phyloP scores from a whole-genome alignment of 2,888 invertebrate species.

The Eretmocerus hayati region DNA sequence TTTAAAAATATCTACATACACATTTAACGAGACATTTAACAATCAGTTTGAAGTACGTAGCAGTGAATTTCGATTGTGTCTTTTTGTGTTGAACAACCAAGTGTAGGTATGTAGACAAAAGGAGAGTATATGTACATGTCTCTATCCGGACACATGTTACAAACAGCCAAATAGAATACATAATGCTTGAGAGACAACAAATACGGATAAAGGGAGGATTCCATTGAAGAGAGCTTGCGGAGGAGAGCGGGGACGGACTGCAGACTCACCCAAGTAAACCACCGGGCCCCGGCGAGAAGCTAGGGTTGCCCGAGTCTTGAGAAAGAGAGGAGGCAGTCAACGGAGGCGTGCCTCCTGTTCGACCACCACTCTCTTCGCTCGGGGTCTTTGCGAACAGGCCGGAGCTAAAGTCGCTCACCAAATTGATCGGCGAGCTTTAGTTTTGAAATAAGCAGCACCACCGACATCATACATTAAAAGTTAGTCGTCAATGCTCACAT shows the following conservation, averaged over 20 bases:
- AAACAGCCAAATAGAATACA: constrained; percentile 20
- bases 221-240: neutral
- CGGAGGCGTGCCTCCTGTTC: constrained; percentile 57
- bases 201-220: neutral
- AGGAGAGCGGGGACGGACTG: neutral
- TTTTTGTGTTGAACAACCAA: no score
- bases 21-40: no score
- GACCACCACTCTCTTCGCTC: constrained; percentile 75
- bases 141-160: constrained; percentile 11
- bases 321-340: constrained; percentile 52
- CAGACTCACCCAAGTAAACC: constrained; percentile 44
- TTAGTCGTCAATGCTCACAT: constrained; percentile 19
- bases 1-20: no score
- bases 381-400: constrained; percentile 91
- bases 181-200: constrained; percentile 4
- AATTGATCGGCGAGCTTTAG: constrained; percentile 81
- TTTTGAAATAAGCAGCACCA: constrained; percentile 17
- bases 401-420: constrained; percentile 90
- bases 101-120: no score
- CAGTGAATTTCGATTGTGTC: no score
- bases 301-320: constrained; percentile 44
- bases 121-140: no score
- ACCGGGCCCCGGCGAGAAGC: constrained; percentile 43
- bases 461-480: constrained; percentile 37
- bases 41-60: no score